Percentiles rank a stretch among this genome's conserved stretches.
These are phyloP conservation scores for Stomatorhinus walkeri DNA, from an alignment of 2,797 vertebrate genomes.

Conservation along the genomic window DNA sequence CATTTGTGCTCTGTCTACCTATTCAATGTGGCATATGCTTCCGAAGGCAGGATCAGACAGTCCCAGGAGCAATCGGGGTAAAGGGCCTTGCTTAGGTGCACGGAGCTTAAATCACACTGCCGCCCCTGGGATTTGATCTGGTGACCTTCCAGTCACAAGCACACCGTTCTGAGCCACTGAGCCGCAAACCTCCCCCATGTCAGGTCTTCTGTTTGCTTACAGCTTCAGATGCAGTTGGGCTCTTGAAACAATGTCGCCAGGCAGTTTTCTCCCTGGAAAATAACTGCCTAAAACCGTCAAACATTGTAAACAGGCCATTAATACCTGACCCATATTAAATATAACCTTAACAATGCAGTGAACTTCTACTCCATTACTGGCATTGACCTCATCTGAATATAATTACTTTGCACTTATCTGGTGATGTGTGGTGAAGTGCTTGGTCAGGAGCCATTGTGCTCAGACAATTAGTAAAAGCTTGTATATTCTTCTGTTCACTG, in stretches of 20 bases:
- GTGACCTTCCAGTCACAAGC: background rate
- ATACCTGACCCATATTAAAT: constrained; percentile 7
- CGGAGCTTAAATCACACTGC: background rate
- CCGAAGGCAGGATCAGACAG: background rate
- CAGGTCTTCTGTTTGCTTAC: background rate
- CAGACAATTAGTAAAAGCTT: background rate
- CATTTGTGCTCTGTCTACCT: background rate
- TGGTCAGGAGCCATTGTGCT: background rate
- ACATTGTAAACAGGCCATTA: constrained; percentile 29
- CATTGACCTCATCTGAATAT: constrained; percentile 26
- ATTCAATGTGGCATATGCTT: background rate
- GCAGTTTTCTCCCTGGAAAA: constrained; percentile 8
- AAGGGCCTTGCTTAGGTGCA: background rate
- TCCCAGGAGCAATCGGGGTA: background rate
- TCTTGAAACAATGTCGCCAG: background rate
- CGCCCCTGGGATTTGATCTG: background rate
- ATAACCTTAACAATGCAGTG: constrained; percentile 24
- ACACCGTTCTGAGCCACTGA: background rate
- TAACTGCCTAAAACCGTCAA: constrained; percentile 12
- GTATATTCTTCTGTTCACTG: background rate
- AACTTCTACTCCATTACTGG: constrained; percentile 21
- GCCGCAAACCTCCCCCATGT: background rate
- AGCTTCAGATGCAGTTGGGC: background rate
- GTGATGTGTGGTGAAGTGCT: constrained; percentile 32
- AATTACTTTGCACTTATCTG: constrained; percentile 22